A percentile compares a stretch with the other conserved stretches of the same genome.
Evolutionary conservation across 2,888 invertebrate genomes (phyloP).

Genomic region (Melanotus villosus): DNA sequence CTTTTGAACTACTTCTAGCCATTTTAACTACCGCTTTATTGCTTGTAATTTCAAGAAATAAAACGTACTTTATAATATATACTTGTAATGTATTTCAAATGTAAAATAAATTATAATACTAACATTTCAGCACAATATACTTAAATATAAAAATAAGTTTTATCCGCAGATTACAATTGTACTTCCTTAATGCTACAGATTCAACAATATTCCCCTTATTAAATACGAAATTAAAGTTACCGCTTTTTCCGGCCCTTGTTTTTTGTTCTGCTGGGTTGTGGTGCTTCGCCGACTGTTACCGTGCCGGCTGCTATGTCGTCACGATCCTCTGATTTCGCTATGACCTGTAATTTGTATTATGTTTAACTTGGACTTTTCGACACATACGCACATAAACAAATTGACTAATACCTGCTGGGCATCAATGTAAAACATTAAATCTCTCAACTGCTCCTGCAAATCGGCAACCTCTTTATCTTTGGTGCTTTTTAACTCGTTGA

Average conservation of each 20-base stretch:
- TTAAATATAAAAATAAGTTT: too few species aligned
- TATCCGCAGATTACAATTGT: too few species aligned
- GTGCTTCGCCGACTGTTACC: constrained; percentile 71
- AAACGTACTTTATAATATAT: too few species aligned
- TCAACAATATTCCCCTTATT: too few species aligned
- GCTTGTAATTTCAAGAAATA: too few species aligned
- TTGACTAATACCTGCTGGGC: constrained; percentile 74
- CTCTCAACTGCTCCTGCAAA: constrained; percentile 92
- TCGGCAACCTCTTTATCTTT: constrained; percentile 81
- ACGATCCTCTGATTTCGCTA: constrained; percentile 71
- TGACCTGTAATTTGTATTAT: constrained; percentile 61
- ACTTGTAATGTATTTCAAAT: too few species aligned
- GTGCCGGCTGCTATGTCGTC: constrained; percentile 76
- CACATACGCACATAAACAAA: too few species aligned
- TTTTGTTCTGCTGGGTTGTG: constrained; percentile 54
- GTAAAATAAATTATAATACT: too few species aligned
- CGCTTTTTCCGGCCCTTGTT: constrained; percentile 41
- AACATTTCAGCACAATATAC: too few species aligned
- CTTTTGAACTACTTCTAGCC: neutral
- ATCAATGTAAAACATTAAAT: constrained; percentile 97
- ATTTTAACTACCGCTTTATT: neutral
- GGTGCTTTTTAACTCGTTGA: constrained; percentile 66
- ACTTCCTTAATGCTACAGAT: too few species aligned
- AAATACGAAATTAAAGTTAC: constrained; percentile 13
- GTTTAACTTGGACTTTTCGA: too few species aligned